Evolutionary conservation across 92 coral and sea anemone species (phyloP).

Genomic region (Zoanthus sociatus): DNA sequence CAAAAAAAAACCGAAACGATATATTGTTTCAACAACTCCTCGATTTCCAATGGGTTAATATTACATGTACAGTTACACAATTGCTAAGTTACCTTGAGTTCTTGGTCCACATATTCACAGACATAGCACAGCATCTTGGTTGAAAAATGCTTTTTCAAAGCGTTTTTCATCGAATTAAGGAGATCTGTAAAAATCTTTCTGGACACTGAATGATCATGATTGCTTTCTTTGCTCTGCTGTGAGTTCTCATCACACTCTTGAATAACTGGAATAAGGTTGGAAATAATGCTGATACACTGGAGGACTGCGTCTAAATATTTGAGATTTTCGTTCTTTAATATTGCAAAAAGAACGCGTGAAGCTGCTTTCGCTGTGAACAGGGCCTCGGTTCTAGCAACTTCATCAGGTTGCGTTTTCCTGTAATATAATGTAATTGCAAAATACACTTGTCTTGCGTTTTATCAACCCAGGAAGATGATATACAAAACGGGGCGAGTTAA

Average conservation of each 20-base stretch:
- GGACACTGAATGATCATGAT: neutral
- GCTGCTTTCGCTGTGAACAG: constrained; percentile 17
- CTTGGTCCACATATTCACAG: neutral
- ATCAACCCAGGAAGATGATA: neutral
- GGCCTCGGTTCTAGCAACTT: neutral
- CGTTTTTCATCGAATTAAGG: neutral
- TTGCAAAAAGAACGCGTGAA: neutral
- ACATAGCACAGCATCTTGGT: neutral
- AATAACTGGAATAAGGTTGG: constrained; percentile 9
- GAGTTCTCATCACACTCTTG: neutral
- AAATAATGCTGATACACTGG: constrained; percentile 2
- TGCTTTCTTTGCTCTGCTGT: neutral
- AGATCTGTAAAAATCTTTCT: neutral
- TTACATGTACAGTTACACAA: no score
- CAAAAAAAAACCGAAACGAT: no score
- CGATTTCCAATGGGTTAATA: no score
- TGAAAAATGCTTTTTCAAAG: neutral
- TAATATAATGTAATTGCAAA: neutral
- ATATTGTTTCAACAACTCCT: no score
- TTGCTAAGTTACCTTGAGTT: neutral
- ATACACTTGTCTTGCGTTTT: neutral
- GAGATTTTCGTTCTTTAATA: neutral
- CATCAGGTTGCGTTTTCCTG: neutral
- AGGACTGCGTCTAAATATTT: neutral
- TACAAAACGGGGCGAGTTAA: no score